Percentiles rank a stretch among this genome's conserved stretches.
These are phyloP conservation scores for Syngnathus scovelli DNA, from an alignment of 2,113 vertebrate genomes.

Conservation along the genomic window DNA sequence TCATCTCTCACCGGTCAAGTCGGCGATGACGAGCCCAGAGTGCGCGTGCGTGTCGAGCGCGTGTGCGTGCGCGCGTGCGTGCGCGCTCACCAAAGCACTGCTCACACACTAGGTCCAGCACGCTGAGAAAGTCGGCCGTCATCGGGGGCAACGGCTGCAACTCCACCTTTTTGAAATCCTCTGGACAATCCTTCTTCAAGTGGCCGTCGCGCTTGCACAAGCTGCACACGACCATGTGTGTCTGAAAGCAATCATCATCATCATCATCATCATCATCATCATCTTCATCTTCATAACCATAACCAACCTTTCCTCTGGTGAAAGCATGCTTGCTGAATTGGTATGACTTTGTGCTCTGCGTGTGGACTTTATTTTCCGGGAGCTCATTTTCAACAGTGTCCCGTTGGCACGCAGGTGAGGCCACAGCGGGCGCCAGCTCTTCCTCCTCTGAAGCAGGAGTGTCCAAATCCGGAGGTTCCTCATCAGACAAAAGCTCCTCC, in stretches of 20 bases:
- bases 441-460: conserved; percentile 48
- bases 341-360: conserved; percentile 64
- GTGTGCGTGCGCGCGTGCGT: no score
- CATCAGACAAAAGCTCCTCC: conserved; percentile 79
- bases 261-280: no score
- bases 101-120: conserved; percentile 83
- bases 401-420: conserved; percentile 11
- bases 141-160: conserved; percentile 80
- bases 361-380: conserved; percentile 29
- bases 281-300: no score
- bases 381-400: conserved; percentile 30
- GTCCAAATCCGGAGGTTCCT: conserved; percentile 65
- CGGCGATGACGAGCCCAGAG: no score
- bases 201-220: conserved; percentile 91
- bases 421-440: conserved; percentile 1
- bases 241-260: conserved; percentile 51
- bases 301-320: conserved; percentile 85
- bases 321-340: conserved; percentile 80
- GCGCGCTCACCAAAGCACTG: conserved; percentile 82
- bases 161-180: conserved; percentile 90
- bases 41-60: no score
- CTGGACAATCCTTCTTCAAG: conserved; percentile 87
- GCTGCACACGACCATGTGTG: conserved; percentile 84
- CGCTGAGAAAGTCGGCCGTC: conserved; percentile 75
- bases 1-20: no score